Base-by-base conservation (phyloP, 2,888 invertebrate species). In the Lomographa bimaculata region DNA sequence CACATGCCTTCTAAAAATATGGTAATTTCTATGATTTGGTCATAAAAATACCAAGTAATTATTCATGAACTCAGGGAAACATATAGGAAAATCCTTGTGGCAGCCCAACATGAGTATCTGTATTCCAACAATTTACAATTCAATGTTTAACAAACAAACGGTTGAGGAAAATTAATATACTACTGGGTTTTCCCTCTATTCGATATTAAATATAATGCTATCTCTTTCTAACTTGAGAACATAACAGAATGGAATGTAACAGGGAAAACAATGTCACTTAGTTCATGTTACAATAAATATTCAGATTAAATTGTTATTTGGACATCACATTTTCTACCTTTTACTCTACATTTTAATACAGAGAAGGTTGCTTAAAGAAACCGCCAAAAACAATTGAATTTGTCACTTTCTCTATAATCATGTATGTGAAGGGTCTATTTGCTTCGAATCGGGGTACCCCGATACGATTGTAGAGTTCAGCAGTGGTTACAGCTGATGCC, bases 401-500 rank as follows among this genome's bases (percentile, higher is more conserved):
- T 3, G 89, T 86, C 0, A 72, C 47, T 61, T 92, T 94, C 58
- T 94, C 93, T 9, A 93, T 78, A 29, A 94, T 93, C 57, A 94
- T 78, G 67, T 92, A 94, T 5, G 90, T 86, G 58, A 94, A 94
- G 0, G 94, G 94, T 51, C 90, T 82, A 58, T 94, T 93, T 0
- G 92, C 91, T 55, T 87, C 82, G 63, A 94, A 92, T 45, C 90
- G 83, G 1, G 92, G 90, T 1, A 90, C 89, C 2, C 90, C 84
- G 17, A 90, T 86, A 38, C 91, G 86, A 54, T 92, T 90, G 2
- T 76, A 68, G 32, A 91, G 84, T 27, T 83, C 83, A 0, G 79
- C 78, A 1, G 67, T 67, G 0, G 93, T 91, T 0, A 91, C 92
- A 0, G 91, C 94, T 0, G 92, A 81, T 0, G 94, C 94, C 11